A percentile compares a stretch with the other conserved stretches of the same genome.
phyloP scores from a whole-genome alignment of 2,113 vertebrate genomes.

The Campylomormyrus tamandua region DNA sequence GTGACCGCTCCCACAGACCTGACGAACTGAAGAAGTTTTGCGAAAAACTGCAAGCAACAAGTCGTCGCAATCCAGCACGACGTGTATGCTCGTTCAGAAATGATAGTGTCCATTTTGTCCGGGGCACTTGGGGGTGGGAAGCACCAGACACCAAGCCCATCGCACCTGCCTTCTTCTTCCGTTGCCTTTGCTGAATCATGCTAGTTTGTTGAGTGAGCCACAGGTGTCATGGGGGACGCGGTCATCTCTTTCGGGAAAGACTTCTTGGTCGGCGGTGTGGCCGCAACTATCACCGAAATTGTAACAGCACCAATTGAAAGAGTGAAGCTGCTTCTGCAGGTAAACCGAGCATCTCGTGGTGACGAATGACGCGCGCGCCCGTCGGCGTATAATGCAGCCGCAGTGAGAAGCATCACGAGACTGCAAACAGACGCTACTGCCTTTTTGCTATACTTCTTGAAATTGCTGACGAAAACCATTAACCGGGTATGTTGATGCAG shows the following conservation, averaged over 20 bases:
- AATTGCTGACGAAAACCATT: not conserved
- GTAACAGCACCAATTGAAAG: constrained; percentile 72
- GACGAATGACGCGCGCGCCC: not conserved
- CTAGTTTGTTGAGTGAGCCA: not conserved
- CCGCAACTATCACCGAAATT: constrained; percentile 72
- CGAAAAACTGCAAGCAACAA: not conserved
- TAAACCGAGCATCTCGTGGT: constrained; percentile 25
- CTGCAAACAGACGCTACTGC: not conserved
- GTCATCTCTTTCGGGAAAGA: constrained; percentile 70
- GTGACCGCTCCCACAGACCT: not conserved
- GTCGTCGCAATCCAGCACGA: not conserved
- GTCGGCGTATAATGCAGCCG: not conserved
- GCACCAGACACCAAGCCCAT: constrained; percentile 11
- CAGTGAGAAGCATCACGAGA: not conserved
- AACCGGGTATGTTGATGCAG: not conserved
- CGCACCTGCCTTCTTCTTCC: not conserved
- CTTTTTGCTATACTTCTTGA: not conserved
- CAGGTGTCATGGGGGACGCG: constrained; percentile 56
- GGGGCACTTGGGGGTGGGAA: not conserved
- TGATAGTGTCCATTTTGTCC: constrained; percentile 16
- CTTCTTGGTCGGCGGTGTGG: constrained; percentile 70
- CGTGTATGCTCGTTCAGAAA: not conserved
- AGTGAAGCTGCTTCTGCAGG: constrained; percentile 74
- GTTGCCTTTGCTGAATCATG: not conserved
- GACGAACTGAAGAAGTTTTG: not conserved